Evolutionary conservation across 2,888 invertebrate genomes (phyloP).

Genomic region (Eurois occulta): DNA sequence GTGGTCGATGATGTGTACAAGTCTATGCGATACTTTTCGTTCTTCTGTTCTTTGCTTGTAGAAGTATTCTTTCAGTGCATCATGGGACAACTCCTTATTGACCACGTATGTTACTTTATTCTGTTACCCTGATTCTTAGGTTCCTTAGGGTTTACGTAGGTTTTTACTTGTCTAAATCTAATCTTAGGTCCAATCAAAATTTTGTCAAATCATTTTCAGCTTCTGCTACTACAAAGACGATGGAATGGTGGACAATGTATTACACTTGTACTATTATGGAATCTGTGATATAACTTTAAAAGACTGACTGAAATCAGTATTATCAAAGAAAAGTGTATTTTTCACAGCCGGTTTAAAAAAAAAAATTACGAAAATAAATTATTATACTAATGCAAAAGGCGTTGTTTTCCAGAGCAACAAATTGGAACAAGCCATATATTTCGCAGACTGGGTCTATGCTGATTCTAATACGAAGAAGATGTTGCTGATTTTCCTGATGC

Average conservation of each 20-base stretch:
- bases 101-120: conserved; percentile 76
- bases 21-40: conserved; percentile 82
- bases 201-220: background rate
- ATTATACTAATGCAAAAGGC: background rate
- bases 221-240: background rate
- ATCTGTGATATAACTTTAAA: too few relatives aligned
- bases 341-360: background rate
- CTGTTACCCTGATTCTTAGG: background rate
- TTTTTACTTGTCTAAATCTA: too few relatives aligned
- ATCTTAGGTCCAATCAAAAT: too few relatives aligned
- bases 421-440: conserved; percentile 79
- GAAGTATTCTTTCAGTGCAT: conserved; percentile 82
- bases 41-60: conserved; percentile 79
- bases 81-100: conserved; percentile 83
- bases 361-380: too few relatives aligned
- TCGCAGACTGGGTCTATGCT: conserved; percentile 80
- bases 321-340: background rate
- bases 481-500: conserved; percentile 78
- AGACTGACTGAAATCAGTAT: background rate
- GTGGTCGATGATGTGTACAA: conserved; percentile 81
- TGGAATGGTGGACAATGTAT: background rate
- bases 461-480: conserved; percentile 77
- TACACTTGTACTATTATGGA: too few relatives aligned
- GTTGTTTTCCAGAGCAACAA: conserved; percentile 77
- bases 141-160: too few relatives aligned